Percentiles rank a stretch among this genome's conserved stretches.
Evolutionary conservation across 2,797 vertebrate genomes (phyloP).

Genomic region (Podarcis siculus): DNA sequence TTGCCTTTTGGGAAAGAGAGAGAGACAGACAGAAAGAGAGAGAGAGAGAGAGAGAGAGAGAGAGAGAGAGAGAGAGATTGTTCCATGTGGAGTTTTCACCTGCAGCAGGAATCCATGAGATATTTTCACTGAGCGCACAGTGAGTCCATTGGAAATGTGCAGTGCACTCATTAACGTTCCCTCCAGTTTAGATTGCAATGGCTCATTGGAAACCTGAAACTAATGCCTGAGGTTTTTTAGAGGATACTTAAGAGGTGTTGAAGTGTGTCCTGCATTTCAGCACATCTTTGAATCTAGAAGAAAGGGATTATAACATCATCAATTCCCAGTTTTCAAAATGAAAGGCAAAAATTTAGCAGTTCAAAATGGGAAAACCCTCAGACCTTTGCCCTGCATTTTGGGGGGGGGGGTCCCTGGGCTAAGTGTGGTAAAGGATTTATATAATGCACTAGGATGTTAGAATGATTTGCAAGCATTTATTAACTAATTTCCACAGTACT

Average conservation of each 20-base stretch:
- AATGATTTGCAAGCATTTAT: conserved; percentile 45
- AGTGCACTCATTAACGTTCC: conserved; percentile 67
- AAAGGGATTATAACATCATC: conserved; percentile 54
- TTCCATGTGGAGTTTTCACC: conserved; percentile 58
- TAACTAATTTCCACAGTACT: conserved; percentile 46
- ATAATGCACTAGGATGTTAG: background rate
- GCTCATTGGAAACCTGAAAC: conserved; percentile 61
- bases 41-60: background rate
- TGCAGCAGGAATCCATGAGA: conserved; percentile 66
- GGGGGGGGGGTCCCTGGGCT: background rate
- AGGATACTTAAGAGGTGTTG: conserved; percentile 60
- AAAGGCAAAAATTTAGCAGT: background rate
- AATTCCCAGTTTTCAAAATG: background rate
- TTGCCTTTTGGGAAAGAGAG: conserved; percentile 31
- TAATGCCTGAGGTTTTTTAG: conserved; percentile 52
- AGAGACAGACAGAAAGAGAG: background rate
- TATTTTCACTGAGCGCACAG: conserved; percentile 62
- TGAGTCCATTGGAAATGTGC: conserved; percentile 61
- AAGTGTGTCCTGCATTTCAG: conserved; percentile 64
- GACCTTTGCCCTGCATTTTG: background rate
- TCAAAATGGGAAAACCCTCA: background rate
- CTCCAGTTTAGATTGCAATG: conserved; percentile 67
- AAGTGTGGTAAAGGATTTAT: background rate
- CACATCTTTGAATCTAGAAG: conserved; percentile 41
- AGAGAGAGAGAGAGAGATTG: background rate